phyloP scores from a whole-genome alignment of 2,888 invertebrate species.

The Ryuthela nishihirai region DNA sequence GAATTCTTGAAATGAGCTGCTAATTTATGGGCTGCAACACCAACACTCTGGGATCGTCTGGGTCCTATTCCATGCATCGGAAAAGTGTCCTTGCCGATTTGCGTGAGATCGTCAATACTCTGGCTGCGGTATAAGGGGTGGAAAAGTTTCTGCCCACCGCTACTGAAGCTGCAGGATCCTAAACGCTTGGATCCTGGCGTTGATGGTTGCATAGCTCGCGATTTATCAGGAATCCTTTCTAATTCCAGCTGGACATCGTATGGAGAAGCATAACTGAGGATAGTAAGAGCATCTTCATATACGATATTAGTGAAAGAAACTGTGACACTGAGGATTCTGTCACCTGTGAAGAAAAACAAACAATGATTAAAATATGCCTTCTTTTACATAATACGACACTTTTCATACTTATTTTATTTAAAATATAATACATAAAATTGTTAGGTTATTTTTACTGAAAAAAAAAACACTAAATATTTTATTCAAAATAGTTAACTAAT shows the following conservation, averaged over 20 bases:
- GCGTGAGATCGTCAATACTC: slow-evolving; percentile 69
- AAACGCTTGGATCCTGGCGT: slow-evolving; percentile 53
- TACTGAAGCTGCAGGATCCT: slow-evolving; percentile 28
- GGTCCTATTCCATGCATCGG: slow-evolving; percentile 14
- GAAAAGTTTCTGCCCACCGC: slow-evolving; percentile 46
- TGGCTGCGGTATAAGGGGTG: slow-evolving; percentile 75
- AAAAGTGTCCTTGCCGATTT: slow-evolving; percentile 51
- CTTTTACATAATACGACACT: too few species aligned
- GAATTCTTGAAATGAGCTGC: slow-evolving; percentile 16
- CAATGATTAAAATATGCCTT: too few species aligned
- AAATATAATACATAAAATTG: too few species aligned
- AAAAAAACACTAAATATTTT: too few species aligned
- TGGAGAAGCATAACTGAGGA: slow-evolving; percentile 85
- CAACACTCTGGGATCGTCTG: slow-evolving; percentile 25
- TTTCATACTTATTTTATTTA: too few species aligned
- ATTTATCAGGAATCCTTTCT: slow-evolving; percentile 56
- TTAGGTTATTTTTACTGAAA: too few species aligned
- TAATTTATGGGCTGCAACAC: slow-evolving; percentile 23
- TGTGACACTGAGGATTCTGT: slow-evolving; percentile 78
- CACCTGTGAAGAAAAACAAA: slow-evolving; percentile 60
- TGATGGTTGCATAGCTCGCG: slow-evolving; percentile 39
- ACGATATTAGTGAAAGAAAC: slow-evolving; percentile 86
- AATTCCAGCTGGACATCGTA: slow-evolving; percentile 80
- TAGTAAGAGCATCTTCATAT: slow-evolving; percentile 82
- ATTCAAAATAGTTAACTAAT: too few species aligned